A percentile compares a stretch with the other conserved stretches of the same genome.
Conservation (phyloP, 1,140 invertebrate species). For the Theocolax elegans region DNA sequence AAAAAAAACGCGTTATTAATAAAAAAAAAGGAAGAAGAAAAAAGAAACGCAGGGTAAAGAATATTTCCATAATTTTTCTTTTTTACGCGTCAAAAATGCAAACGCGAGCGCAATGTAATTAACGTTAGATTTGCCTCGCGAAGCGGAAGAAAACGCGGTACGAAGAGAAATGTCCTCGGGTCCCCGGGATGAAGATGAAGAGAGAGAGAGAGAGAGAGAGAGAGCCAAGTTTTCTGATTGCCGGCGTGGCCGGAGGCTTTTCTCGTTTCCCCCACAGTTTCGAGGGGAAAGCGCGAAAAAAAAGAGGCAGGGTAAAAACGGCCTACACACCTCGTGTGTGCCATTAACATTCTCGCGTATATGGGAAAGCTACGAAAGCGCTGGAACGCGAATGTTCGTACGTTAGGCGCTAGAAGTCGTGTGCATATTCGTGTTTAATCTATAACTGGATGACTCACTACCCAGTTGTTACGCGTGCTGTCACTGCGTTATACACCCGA, state of each 20-base stretch:
- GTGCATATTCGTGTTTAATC: too few species aligned
- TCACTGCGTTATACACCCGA: too few species aligned
- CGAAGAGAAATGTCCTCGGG: conserved; percentile 37
- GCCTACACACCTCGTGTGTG: not conserved
- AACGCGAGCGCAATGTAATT: conserved; percentile 24
- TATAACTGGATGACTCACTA: too few species aligned
- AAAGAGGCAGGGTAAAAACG: not conserved
- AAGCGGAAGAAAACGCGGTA: conserved; percentile 32
- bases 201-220: conserved; percentile 38
- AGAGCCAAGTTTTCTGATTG: conserved; percentile 52
- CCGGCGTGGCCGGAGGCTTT: conserved; percentile 30
- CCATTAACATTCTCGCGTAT: conserved; percentile 14
- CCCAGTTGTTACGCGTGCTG: too few species aligned
- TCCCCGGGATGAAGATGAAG: not conserved
- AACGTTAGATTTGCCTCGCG: conserved; percentile 22
- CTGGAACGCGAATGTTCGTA: too few species aligned
- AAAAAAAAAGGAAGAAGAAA: too few species aligned
- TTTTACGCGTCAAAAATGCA: conserved; percentile 22
- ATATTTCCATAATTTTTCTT: conserved; percentile 11
- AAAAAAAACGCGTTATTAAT: too few species aligned
- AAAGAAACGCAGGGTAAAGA: too few species aligned
- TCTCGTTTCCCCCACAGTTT: conserved; percentile 26
- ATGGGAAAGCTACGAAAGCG: too few species aligned
- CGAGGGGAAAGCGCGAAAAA: not conserved
- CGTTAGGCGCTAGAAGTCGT: too few species aligned